phyloP scores from a whole-genome alignment of 2,797 vertebrate genomes.

The Otus scops region DNA sequence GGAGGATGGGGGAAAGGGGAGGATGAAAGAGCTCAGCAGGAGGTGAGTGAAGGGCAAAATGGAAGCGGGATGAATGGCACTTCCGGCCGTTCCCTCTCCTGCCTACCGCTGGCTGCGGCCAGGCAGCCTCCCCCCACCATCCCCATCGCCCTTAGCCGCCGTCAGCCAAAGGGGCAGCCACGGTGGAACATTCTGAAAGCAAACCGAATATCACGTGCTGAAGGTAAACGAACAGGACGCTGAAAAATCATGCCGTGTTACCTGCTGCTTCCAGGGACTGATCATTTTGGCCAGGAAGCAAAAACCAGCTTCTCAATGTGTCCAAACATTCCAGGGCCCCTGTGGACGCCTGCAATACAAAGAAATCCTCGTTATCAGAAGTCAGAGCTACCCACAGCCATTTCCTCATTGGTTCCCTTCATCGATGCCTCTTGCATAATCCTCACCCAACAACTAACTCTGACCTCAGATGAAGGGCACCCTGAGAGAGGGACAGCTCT shows the following conservation, averaged over 20 bases:
- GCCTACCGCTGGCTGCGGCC: background rate
- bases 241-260: background rate
- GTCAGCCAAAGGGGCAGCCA: background rate
- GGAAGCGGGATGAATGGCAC: background rate
- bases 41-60: background rate
- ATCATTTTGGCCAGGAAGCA: background rate
- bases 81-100: too few species aligned
- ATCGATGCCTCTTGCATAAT: slow-evolving; percentile 9
- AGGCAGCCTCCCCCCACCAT: background rate
- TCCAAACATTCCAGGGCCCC: background rate
- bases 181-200: background rate
- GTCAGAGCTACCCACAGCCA: background rate
- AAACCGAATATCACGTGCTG: background rate
- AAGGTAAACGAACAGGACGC: background rate
- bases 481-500: background rate
- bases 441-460: background rate
- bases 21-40: background rate
- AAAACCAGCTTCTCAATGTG: background rate
- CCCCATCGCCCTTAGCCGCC: background rate
- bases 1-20: background rate
- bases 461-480: slow-evolving; percentile 8
- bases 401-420: slow-evolving; percentile 3
- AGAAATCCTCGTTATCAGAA: background rate
- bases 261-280: background rate
- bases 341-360: background rate